Evolutionary conservation across 2,797 vertebrate species (phyloP), one percentile per base, ranked within the genome.

Genomic region (Enteromius afrohamiltoni): DNA sequence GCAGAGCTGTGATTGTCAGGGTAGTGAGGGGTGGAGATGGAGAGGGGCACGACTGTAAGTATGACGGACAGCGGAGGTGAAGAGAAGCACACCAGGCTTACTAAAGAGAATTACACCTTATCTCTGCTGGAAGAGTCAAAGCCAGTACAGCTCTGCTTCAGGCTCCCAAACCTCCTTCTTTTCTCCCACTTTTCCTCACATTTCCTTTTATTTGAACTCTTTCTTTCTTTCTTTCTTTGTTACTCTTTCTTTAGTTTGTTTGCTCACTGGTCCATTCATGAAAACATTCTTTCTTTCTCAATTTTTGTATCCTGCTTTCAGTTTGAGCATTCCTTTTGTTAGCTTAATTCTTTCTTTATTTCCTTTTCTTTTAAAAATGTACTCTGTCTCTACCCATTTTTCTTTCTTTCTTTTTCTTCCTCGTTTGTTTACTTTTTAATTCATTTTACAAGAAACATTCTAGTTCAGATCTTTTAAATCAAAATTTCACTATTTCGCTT

Each of bases 1-100:
- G 69, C 67, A 71, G 75, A 79, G 67, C 34, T 71, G 40, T 70
- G 76, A 78, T 84, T 77, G 83, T 79, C 67, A 65, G 75, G 9
- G 75, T 45, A 74, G 58, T 16, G 69, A 74, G 70, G 23, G 82
- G 77, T 62, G 77, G 65, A 80, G 79, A 67, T 74, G 62, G 70
- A 80, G 71, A 81, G 70, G 49, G 71, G 71, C 47, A 64, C 3
- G 17, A 37, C 49, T 6, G 62, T 74, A 68, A 85, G 77, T 80
- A 68, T 79, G 69, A 80, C 34, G 31, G 85, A 84, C 55, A 82
- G 83, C 29, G n/a, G 80, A 79, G 60, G 77, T 80, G 77, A 79
- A 69, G 71, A 84, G 62, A 71, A 79, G 73, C 69, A 55, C 75
- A 51, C 53, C 13, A 37, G 47, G 73, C 53, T 69, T 76, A 83